Percentiles rank a stretch among this genome's conserved stretches.
Evolutionary conservation across 2,797 vertebrate genomes (phyloP).

Genomic region (Neosalanx taihuensis): DNA sequence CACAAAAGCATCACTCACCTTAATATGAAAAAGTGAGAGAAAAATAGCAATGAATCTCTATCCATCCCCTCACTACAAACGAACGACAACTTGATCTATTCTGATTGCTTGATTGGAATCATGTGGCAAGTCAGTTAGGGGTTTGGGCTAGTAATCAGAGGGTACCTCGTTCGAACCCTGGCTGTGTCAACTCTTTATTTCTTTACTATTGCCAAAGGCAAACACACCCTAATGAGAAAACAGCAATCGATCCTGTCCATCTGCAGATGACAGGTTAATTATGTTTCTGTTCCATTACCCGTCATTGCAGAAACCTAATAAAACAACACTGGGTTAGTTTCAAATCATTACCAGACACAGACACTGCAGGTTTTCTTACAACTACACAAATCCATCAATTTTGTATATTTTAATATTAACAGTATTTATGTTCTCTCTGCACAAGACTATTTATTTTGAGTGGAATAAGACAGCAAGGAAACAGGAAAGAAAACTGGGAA

Average conservation of each 20-base stretch:
- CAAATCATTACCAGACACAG: neutral
- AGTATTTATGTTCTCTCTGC: neutral
- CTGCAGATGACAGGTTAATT: slow-evolving; percentile 48
- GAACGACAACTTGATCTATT: neutral
- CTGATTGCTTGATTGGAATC: neutral
- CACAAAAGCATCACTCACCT: slow-evolving; percentile 21
- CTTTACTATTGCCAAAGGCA: too few species aligned
- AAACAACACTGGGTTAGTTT: neutral
- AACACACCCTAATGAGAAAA: neutral
- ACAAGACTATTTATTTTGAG: too few species aligned
- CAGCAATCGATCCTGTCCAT: slow-evolving; percentile 34
- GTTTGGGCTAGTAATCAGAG: too few species aligned
- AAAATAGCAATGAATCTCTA: neutral
- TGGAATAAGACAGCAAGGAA: neutral
- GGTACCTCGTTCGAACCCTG: too few species aligned
- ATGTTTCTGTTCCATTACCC: slow-evolving; percentile 16
- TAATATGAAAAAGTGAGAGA: neutral
- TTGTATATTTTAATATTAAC: neutral
- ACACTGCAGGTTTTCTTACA: neutral
- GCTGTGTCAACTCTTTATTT: too few species aligned
- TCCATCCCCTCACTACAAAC: slow-evolving; percentile 1
- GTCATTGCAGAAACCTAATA: slow-evolving; percentile 20
- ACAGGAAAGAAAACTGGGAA: neutral
- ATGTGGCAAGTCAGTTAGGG: too few species aligned
- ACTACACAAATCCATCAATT: too few species aligned